Evolutionary conservation across 2,113 vertebrate species (phyloP).

Genomic region (Pygoscelis antarcticus): DNA sequence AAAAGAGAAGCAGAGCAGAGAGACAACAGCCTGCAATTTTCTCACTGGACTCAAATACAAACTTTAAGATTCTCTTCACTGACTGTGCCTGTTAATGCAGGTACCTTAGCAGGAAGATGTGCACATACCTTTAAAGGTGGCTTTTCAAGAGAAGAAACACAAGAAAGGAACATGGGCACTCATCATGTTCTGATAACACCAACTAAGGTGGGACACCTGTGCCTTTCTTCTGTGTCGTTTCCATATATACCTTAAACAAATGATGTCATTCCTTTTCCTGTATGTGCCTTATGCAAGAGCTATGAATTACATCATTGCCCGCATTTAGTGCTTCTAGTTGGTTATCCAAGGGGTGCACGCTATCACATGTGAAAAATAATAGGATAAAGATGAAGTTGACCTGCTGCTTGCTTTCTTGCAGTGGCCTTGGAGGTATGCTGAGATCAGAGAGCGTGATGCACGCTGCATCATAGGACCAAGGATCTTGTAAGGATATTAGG

Average conservation of each 20-base stretch:
- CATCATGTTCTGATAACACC: not conserved
- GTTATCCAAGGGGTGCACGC: not conserved
- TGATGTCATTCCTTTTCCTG: not conserved
- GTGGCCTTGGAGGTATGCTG: not conserved
- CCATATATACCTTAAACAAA: not conserved
- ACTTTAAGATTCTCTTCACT: not conserved
- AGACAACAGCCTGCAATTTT: not conserved
- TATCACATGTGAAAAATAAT: not conserved
- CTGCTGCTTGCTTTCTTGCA: not conserved
- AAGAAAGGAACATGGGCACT: not conserved
- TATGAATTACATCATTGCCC: not conserved
- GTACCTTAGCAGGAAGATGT: not conserved
- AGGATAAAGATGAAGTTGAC: not conserved
- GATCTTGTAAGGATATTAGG: not conserved
- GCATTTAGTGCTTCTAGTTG: not conserved
- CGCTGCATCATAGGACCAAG: rapidly evolving
- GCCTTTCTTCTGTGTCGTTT: not conserved
- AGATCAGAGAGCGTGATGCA: not conserved
- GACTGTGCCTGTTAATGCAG: not conserved
- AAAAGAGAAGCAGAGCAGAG: not conserved
- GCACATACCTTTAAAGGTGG: not conserved
- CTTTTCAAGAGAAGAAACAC: not conserved
- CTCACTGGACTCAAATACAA: not conserved
- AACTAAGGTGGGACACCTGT: not conserved
- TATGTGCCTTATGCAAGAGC: not conserved